Base-by-base conservation (phyloP, 1,140 invertebrate genomes). In the Zaprionus capensis region DNA sequence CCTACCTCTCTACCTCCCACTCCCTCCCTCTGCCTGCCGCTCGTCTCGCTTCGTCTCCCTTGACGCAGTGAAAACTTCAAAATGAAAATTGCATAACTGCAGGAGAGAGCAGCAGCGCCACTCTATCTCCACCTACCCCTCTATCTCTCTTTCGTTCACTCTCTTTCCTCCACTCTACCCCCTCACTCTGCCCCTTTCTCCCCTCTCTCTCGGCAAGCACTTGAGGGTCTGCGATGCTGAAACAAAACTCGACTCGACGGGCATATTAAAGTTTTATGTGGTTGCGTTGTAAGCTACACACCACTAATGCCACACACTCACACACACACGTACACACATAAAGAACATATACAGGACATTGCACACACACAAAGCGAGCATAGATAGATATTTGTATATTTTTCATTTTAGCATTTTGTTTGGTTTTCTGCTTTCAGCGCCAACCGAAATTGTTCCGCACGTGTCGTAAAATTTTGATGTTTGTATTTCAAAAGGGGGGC, bases 81-180 rank as follows among this genome's bases (percentile, higher is more conserved):
- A 81, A 85, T 81, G 75, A 85, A 84, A 84, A 84, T 85, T 85
- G 82, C 82, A 84, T 78, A 84, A 75, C 82, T 85, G 62, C 82
- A 58, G 5, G 22, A n/a, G 62, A 56, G 26, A 58, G 55, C 20
- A 62, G 38, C 28, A 44, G 61, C 28, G 26, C 24, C 58, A 58
- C 66, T 70, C 73, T 70, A 44, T 44, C 6, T 41, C 14, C 15
- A 15, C 38, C 38, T n/a, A 1, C 15, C 38, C 6, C 38, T 41
- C 38, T n/a, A 5, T 5, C 0, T 5, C 15, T 5, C 15, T 5
- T 14, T 15, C 36, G 6, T 5, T n/a, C 1, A 0, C 38, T 38
- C 15, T n/a, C 2, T 7, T 2, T n/a, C 0, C 6, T 5, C 6
- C 38, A 2, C n/a, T 7, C 41, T 17, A 7, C 7, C 7, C n/a